These are phyloP conservation scores for Arrhamphus sclerolepis DNA, from an alignment of 2,797 vertebrate species.

Conservation along the genomic window DNA sequence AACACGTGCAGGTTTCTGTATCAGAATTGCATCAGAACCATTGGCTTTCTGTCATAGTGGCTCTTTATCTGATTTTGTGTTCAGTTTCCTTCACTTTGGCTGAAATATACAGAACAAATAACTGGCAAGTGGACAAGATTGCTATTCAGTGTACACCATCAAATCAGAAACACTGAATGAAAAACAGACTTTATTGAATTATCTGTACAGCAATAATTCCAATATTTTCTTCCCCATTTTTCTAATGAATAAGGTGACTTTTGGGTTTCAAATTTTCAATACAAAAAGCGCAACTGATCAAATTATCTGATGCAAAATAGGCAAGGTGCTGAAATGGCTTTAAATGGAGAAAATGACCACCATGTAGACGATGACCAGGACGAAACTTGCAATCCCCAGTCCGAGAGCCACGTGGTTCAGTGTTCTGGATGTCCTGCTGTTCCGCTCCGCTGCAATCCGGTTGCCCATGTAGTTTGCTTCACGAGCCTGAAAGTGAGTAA, in stretches of 20 bases:
- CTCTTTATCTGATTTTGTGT: not conserved
- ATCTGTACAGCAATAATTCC: no score
- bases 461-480: slow-evolving; percentile 54
- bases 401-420: slow-evolving; percentile 65
- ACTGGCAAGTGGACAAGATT: not conserved
- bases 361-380: no score
- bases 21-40: not conserved
- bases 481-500: slow-evolving; percentile 45
- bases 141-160: not conserved
- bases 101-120: slow-evolving; percentile 9
- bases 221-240: no score
- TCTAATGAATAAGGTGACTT: no score
- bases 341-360: no score
- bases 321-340: no score
- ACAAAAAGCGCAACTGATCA: no score
- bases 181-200: no score
- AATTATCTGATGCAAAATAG: no score
- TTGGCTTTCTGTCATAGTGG: not conserved
- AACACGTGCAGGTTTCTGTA: not conserved
- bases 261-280: no score
- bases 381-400: slow-evolving; percentile 36
- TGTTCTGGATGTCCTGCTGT: slow-evolving; percentile 53
- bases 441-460: slow-evolving; percentile 36
- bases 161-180: not conserved
- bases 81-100: not conserved